Evolutionary conservation across 1,140 invertebrate genomes (phyloP).

Genomic region (Meloidogyne exigua): DNA sequence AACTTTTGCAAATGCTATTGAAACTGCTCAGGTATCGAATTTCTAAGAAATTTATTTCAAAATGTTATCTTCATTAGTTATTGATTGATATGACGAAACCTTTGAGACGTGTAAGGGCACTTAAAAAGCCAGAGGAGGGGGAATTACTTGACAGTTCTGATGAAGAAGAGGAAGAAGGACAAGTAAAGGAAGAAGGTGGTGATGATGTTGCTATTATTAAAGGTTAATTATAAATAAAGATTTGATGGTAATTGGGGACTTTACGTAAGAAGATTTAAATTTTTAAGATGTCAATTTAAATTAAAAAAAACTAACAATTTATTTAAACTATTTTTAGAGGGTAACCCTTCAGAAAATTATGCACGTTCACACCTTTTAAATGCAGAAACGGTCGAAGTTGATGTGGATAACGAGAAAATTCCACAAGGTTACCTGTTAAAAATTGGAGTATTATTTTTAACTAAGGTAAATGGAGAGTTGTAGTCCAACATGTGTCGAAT

Average conservation of each 20-base stretch:
- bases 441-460: neutral
- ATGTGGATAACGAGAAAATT: constrained; percentile 44
- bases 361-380: neutral
- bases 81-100: constrained; percentile 42
- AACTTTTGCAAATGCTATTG: constrained; percentile 19
- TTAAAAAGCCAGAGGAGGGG: constrained; percentile 36
- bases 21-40: constrained; percentile 19
- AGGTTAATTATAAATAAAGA: neutral
- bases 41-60: neutral
- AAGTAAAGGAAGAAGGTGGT: constrained; percentile 37
- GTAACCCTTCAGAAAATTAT: neutral
- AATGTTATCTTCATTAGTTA: constrained; percentile 33
- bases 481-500: constrained; percentile 50
- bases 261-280: neutral
- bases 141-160: constrained; percentile 40
- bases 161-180: constrained; percentile 37
- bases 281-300: neutral
- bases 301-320: neutral
- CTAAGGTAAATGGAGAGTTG: constrained; percentile 58
- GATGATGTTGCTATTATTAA: constrained; percentile 39
- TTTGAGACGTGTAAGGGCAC: constrained; percentile 26
- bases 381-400: constrained; percentile 40
- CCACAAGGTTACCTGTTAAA: constrained; percentile 25
- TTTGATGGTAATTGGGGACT: neutral
- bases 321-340: constrained; percentile 10